Conservation (phyloP, 2,113 vertebrate species). For the Scopus umbretta region DNA sequence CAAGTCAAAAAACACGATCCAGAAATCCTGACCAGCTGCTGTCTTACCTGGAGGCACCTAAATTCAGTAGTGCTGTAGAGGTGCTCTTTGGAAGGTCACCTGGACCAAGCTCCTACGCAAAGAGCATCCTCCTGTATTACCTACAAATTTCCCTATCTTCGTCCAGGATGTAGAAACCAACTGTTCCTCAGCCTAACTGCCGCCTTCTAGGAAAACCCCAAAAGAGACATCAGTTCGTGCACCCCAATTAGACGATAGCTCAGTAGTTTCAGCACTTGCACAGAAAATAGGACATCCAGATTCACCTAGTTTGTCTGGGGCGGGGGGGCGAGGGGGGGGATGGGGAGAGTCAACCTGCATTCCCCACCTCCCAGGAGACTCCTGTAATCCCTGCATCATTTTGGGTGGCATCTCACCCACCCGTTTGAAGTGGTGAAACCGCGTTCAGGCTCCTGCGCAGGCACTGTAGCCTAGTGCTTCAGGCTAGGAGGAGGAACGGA, state of each 20-base stretch:
- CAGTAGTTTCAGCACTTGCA: background rate
- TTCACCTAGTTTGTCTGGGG: background rate
- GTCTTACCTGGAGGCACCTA: background rate
- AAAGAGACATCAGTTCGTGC: background rate
- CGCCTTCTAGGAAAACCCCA: background rate
- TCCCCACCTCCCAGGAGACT: constrained; percentile 4
- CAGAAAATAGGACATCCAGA: background rate
- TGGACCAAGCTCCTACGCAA: background rate
- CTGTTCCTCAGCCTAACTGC: background rate
- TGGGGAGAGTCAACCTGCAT: background rate
- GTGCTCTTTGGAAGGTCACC: background rate
- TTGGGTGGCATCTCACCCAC: constrained; percentile 21
- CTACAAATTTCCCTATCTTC: background rate
- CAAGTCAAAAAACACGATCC: background rate
- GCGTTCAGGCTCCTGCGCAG: background rate
- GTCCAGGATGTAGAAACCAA: background rate
- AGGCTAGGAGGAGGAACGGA: background rate
- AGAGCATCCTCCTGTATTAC: background rate
- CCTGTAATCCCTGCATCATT: background rate
- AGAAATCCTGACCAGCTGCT: background rate
- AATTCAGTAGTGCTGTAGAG: background rate
- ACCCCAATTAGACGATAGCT: background rate
- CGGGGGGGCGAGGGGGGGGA: background rate
- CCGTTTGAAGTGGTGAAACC: constrained; percentile 30
- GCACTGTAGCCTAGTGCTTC: constrained; percentile 1